phyloP scores from a whole-genome alignment of 1,140 invertebrate species.

The Drosophila ironensis region DNA sequence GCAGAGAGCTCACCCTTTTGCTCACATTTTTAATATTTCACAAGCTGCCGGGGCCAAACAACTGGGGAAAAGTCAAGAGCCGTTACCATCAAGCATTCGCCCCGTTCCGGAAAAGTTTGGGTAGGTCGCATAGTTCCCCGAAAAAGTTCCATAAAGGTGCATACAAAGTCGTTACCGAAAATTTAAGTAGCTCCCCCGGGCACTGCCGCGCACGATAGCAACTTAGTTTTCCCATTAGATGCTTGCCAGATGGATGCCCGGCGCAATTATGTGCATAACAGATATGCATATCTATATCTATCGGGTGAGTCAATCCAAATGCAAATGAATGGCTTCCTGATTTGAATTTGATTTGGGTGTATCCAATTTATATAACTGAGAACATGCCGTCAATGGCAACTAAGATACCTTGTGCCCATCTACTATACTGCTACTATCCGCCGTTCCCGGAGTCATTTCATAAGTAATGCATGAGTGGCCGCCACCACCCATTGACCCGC shows the following conservation, averaged over 20 bases:
- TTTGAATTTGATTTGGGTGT: slow-evolving; percentile 40
- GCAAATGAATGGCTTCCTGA: slow-evolving; percentile 30
- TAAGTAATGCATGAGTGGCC: slow-evolving; percentile 74
- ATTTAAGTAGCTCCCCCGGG: slow-evolving; percentile 11
- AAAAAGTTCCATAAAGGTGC: slow-evolving; percentile 37
- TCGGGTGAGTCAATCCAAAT: slow-evolving; percentile 32
- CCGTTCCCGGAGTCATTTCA: slow-evolving; percentile 30
- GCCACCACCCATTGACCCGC: slow-evolving; percentile 24
- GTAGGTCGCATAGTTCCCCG: slow-evolving; percentile 27
- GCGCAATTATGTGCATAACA: slow-evolving; percentile 42
- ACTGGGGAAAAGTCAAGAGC: slow-evolving; percentile 15
- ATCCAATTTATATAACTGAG: slow-evolving; percentile 36
- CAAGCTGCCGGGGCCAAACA: slow-evolving; percentile 5
- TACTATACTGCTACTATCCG: too few species aligned
- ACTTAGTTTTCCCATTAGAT: slow-evolving; percentile 29
- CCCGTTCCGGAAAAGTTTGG: slow-evolving; percentile 12
- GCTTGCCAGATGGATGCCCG: neutral
- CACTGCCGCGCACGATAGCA: neutral
- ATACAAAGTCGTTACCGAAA: slow-evolving; percentile 20
- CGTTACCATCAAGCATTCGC: slow-evolving; percentile 11
- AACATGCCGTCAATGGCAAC: slow-evolving; percentile 42
- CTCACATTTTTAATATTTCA: slow-evolving; percentile 5
- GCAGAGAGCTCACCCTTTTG: neutral
- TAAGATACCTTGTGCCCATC: slow-evolving; percentile 41
- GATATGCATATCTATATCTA: slow-evolving; percentile 17